phyloP scores from a whole-genome alignment of 2,888 invertebrate genomes.

The Tenthredo amoena region DNA sequence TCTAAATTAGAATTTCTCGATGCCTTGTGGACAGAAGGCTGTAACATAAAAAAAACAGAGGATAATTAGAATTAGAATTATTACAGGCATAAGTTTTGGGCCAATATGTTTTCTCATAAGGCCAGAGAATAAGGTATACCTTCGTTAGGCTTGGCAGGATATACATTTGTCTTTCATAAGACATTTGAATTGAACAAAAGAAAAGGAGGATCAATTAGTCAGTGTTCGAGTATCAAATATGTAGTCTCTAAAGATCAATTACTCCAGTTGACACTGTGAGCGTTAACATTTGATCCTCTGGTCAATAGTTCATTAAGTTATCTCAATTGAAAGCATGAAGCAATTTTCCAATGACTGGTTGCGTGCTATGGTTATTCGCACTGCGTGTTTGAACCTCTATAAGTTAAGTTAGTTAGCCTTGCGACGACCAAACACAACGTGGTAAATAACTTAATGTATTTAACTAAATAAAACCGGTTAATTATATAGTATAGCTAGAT shows the following conservation, averaged over 20 bases:
- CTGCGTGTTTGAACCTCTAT: background rate
- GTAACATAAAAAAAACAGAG: constrained; percentile 60
- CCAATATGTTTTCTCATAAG: too few species aligned
- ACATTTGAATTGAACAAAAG: constrained; percentile 56
- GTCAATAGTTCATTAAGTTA: constrained; percentile 66
- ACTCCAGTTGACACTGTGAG: constrained; percentile 37
- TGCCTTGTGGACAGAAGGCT: constrained; percentile 72
- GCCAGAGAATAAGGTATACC: background rate
- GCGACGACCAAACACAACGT: background rate
- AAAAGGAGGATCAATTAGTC: constrained; percentile 49
- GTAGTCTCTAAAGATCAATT: constrained; percentile 43
- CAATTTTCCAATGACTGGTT: constrained; percentile 66
- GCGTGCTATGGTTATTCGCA: background rate
- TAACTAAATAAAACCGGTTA: background rate
- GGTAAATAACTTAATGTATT: background rate
- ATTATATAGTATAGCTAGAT: background rate
- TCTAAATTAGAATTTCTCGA: constrained; percentile 48
- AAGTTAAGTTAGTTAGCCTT: constrained; percentile 1
- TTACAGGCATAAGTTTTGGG: too few species aligned
- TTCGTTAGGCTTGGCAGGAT: too few species aligned
- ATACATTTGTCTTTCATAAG: constrained; percentile 41
- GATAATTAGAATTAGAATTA: background rate
- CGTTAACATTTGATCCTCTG: constrained; percentile 42
- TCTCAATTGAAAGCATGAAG: constrained; percentile 69
- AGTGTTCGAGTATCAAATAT: background rate